Evolutionary conservation across 2,797 vertebrate genomes (phyloP).

Genomic region (Anolis apletophallus): DNA sequence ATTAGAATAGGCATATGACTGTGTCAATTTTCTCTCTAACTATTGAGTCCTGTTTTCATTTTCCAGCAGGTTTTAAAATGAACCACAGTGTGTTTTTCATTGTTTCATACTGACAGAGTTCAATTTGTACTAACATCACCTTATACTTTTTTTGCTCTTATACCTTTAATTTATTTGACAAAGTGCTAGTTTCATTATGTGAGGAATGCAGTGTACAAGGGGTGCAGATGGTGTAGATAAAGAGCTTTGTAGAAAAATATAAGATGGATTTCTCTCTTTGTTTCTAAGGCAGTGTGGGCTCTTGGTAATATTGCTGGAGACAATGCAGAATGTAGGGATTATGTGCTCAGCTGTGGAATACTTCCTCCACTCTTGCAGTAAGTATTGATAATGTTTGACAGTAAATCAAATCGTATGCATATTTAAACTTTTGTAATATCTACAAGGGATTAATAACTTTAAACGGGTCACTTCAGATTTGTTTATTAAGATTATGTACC

Average conservation of each 20-base stretch:
- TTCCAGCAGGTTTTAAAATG: neutral
- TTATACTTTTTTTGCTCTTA: neutral
- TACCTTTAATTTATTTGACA: neutral
- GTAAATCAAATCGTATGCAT: neutral
- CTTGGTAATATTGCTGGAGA: slow-evolving; percentile 97
- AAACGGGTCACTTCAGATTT: neutral
- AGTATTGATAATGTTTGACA: slow-evolving; percentile 68
- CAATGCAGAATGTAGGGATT: slow-evolving; percentile 97
- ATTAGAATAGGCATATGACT: neutral
- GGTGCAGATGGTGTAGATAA: neutral
- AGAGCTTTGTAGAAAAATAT: slow-evolving; percentile 15
- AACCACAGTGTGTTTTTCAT: neutral
- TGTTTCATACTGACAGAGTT: neutral
- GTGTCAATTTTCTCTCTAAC: neutral
- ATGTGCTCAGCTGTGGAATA: slow-evolving; percentile 95
- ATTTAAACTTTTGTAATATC: slow-evolving; percentile 17
- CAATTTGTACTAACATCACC: neutral
- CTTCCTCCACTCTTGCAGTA: slow-evolving; percentile 92
- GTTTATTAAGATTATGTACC: too few species aligned
- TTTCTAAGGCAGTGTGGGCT: slow-evolving; percentile 93
- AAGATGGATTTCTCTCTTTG: slow-evolving; percentile 56
- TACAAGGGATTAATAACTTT: neutral
- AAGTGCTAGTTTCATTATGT: neutral
- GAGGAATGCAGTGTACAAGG: slow-evolving; percentile 1
- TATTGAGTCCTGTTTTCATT: neutral